Percentiles rank a stretch among this genome's conserved stretches.
Conservation (phyloP, 1,140 invertebrate species). For the Hirudo medicinalis region DNA sequence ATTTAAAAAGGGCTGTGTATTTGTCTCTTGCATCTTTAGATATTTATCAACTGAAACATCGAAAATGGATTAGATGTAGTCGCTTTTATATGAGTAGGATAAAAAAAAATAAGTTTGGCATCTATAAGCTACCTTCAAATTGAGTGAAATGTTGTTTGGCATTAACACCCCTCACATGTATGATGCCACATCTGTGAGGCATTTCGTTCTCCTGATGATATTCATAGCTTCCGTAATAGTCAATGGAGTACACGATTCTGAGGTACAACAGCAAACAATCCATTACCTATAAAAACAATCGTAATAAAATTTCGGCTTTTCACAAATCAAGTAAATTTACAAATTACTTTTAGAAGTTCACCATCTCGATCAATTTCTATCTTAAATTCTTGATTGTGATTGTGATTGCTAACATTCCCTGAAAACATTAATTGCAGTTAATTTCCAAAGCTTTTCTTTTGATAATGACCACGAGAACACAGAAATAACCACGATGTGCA, state of each 20-base stretch:
- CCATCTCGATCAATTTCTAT: too few relatives aligned
- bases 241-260: conserved; percentile 90
- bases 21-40: conserved; percentile 56
- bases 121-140: conserved; percentile 27
- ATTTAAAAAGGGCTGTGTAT: conserved; percentile 70
- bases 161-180: conserved; percentile 74
- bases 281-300: conserved; percentile 46
- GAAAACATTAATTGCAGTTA: too few relatives aligned
- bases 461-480: too few relatives aligned
- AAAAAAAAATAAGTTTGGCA: conserved; percentile 11
- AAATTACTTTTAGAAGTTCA: too few relatives aligned
- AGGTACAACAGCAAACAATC: conserved; percentile 80
- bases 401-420: too few relatives aligned
- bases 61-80: neutral
- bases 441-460: too few relatives aligned
- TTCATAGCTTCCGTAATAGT: conserved; percentile 96
- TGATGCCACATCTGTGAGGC: conserved; percentile 95
- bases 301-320: too few relatives aligned
- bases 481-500: too few relatives aligned
- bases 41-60: conserved; percentile 21
- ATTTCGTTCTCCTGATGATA: conserved; percentile 99
- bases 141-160: conserved; percentile 49
- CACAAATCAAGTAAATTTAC: too few relatives aligned
- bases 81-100: conserved; percentile 25
- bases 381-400: too few relatives aligned